Evolutionary conservation across 2,113 vertebrate species (phyloP).

Genomic region (Dicerorhinus sumatrensis): DNA sequence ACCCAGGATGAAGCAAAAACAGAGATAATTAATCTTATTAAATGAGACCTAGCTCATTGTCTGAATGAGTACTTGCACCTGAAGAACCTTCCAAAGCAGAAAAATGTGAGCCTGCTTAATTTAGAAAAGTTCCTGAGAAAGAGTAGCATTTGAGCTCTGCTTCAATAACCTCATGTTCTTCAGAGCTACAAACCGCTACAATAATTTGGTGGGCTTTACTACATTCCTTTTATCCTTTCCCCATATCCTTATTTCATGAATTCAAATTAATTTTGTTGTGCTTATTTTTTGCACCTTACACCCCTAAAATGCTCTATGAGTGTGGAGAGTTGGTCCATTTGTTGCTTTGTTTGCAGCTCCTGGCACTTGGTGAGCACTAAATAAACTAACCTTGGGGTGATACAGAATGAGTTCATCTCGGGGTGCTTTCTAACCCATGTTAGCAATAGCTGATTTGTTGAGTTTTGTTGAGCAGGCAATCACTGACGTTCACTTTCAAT

Average conservation of each 20-base stretch:
- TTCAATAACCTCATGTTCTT: background rate
- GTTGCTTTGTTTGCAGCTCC: background rate
- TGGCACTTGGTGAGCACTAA: background rate
- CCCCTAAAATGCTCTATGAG: background rate
- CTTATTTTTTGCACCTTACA: background rate
- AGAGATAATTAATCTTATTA: constrained; percentile 45
- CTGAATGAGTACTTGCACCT: background rate
- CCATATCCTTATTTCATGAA: background rate
- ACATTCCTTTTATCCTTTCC: background rate
- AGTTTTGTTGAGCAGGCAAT: background rate
- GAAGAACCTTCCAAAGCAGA: background rate
- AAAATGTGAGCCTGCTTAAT: background rate
- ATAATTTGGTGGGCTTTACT: background rate
- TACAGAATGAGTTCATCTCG: background rate
- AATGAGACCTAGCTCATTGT: background rate
- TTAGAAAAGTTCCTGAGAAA: background rate
- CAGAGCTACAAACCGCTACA: background rate
- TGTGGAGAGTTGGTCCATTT: background rate
- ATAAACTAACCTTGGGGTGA: background rate
- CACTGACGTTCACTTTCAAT: background rate
- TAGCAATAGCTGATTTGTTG: background rate
- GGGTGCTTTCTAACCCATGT: background rate
- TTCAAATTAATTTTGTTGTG: constrained; percentile 8
- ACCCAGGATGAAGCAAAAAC: background rate
- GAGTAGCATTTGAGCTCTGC: background rate